phyloP scores from a whole-genome alignment of 2,113 vertebrate genomes.

The Sebastes schlegelii region DNA sequence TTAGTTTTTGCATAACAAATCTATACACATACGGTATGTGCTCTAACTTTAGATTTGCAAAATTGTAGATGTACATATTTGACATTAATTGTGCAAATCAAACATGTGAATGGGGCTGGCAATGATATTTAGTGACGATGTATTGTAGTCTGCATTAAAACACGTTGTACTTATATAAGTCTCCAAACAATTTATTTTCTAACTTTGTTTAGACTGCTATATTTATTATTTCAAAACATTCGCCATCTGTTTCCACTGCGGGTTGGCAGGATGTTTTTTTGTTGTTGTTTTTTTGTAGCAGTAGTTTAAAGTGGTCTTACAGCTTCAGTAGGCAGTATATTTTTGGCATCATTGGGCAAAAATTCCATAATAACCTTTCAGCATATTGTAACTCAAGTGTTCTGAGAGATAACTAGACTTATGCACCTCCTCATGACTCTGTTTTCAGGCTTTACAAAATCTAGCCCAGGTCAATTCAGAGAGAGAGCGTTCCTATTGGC shows the following conservation, averaged over 20 bases:
- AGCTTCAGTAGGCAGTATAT: too few relatives aligned
- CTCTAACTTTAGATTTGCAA: neutral
- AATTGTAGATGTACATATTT: neutral
- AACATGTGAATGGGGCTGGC: neutral
- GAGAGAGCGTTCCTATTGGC: too few relatives aligned
- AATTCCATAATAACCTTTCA: too few relatives aligned
- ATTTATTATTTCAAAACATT: neutral
- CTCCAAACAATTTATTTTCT: neutral
- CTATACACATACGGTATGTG: too few relatives aligned
- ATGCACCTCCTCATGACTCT: too few relatives aligned
- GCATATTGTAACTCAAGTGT: too few relatives aligned
- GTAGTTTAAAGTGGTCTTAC: neutral
- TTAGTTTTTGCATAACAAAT: neutral
- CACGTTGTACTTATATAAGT: neutral
- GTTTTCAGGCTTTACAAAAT: too few relatives aligned
- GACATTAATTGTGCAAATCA: neutral
- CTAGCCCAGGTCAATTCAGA: too few relatives aligned
- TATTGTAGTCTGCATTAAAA: neutral
- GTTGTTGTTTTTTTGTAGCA: neutral
- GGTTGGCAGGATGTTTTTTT: neutral
- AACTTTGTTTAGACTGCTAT: neutral
- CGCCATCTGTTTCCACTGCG: neutral
- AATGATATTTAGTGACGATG: neutral
- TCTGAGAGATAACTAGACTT: too few relatives aligned
- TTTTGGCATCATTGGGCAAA: too few relatives aligned